Conservation (phyloP, 2,797 vertebrate genomes). For the Coracias cyanogaster region DNA sequence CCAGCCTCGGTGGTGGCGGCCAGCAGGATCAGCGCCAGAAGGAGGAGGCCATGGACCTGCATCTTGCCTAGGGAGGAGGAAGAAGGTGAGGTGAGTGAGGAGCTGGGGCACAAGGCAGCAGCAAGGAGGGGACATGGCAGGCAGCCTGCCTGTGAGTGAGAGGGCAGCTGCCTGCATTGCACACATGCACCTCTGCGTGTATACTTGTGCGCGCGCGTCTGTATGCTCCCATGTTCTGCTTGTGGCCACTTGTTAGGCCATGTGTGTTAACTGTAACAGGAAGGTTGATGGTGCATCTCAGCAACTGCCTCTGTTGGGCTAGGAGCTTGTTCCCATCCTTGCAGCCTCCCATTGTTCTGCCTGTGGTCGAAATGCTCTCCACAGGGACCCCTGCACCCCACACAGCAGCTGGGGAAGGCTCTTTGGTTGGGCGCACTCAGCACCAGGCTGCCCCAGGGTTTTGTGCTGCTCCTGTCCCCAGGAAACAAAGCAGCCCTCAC, state of each 20-base stretch:
- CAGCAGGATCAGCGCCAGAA: conserved; percentile 83
- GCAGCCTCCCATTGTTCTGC: not conserved
- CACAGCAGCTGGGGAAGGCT: not conserved
- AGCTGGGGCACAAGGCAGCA: accelerated
- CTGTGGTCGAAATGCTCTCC: accelerated
- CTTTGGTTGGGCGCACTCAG: not conserved
- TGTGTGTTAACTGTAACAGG: not conserved
- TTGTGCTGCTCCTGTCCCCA: not conserved
- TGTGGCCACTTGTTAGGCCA: accelerated
- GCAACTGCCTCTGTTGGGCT: not conserved
- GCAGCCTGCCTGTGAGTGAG: not conserved
- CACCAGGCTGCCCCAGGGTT: not conserved
- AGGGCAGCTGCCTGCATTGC: not conserved
- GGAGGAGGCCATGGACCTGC: conserved; percentile 82
- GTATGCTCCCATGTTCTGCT: not conserved
- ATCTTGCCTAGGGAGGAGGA: conserved; percentile 79
- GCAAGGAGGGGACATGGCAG: accelerated
- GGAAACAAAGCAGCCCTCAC: not conserved
- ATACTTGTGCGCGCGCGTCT: accelerated
- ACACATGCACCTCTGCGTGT: accelerated
- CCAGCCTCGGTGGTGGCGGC: conserved; percentile 81
- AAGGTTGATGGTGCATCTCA: not conserved
- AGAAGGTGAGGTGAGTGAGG: not conserved
- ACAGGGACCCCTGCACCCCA: accelerated
- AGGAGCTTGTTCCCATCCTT: not conserved